Evolutionary conservation across 2,888 invertebrate genomes (phyloP).

Genomic region (Acrobasis repandana): DNA sequence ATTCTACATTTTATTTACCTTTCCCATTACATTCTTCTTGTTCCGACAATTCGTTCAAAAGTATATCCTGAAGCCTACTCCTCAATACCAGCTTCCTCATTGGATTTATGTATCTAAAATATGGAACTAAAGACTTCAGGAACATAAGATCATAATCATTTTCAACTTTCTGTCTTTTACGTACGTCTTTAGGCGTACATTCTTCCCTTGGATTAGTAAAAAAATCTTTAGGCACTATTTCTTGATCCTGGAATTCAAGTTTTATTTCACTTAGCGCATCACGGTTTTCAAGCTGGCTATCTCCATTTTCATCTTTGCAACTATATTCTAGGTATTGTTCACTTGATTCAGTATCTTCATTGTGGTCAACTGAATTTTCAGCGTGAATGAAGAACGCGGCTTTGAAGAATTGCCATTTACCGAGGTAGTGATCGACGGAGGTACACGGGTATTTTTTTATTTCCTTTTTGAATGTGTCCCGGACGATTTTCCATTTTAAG

Average conservation of each 20-base stretch:
- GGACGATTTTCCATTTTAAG: constrained; percentile 58
- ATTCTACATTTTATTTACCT: neutral
- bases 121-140: constrained; percentile 56
- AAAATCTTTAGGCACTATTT: constrained; percentile 17
- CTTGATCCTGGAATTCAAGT: constrained; percentile 15
- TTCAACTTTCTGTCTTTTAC: constrained; percentile 29
- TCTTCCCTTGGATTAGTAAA: constrained; percentile 30
- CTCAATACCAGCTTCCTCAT: constrained; percentile 54
- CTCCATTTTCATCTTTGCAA: neutral
- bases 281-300: neutral
- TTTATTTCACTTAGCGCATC: neutral
- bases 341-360: constrained; percentile 22
- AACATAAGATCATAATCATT: constrained; percentile 59
- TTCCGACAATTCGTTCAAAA: constrained; percentile 50
- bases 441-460: constrained; percentile 35
- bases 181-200: constrained; percentile 32
- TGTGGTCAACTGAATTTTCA: constrained; percentile 24
- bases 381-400: constrained; percentile 42
- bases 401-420: constrained; percentile 53
- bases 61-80: constrained; percentile 58
- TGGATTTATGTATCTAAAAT: constrained; percentile 51
- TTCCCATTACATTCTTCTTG: neutral
- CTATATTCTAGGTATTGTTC: neutral
- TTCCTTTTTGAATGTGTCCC: constrained; percentile 52
- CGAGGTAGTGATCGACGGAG: constrained; percentile 39